A percentile compares a stretch with the other conserved stretches of the same genome.
Conservation (phyloP, 1,140 invertebrate genomes). For the Alviniconcha marisindica region DNA sequence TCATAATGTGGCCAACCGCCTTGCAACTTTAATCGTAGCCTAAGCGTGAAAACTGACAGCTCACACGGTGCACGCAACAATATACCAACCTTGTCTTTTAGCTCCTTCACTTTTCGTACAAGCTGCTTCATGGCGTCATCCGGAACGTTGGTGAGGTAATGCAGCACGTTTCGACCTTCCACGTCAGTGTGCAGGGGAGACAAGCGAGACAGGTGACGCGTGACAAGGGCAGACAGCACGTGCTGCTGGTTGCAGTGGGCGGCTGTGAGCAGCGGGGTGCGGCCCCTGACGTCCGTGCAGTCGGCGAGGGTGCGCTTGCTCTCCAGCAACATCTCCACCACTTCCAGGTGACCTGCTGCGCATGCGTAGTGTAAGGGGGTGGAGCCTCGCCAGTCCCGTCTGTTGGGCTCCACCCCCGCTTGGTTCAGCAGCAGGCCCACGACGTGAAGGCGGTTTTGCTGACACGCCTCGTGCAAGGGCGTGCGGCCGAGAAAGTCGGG, state of each 20-base stretch:
- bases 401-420: conserved; percentile 28
- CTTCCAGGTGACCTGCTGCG: conserved; percentile 9
- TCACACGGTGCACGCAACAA: too few relatives aligned
- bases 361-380: conserved; percentile 46
- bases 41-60: too few relatives aligned
- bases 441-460: conserved; percentile 28
- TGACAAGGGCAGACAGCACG: conserved; percentile 25
- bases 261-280: conserved; percentile 28
- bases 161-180: conserved; percentile 5
- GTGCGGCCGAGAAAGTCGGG: conserved; percentile 24
- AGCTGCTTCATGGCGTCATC: conserved; percentile 1
- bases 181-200: conserved; percentile 11
- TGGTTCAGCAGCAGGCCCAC: conserved; percentile 22
- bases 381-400: conserved; percentile 38
- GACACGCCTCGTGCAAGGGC: conserved; percentile 39
- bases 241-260: conserved; percentile 29
- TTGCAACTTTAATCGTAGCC: too few relatives aligned
- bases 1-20: too few relatives aligned
- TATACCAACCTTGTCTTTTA: neutral
- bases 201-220: conserved; percentile 15
- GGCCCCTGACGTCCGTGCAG: neutral
- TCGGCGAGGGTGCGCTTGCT: neutral
- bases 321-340: conserved; percentile 30
- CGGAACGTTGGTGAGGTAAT: conserved; percentile 11
- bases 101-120: neutral